Evolutionary conservation across 2,113 vertebrate genomes (phyloP).

Genomic region (Ivindomyrus marchei): DNA sequence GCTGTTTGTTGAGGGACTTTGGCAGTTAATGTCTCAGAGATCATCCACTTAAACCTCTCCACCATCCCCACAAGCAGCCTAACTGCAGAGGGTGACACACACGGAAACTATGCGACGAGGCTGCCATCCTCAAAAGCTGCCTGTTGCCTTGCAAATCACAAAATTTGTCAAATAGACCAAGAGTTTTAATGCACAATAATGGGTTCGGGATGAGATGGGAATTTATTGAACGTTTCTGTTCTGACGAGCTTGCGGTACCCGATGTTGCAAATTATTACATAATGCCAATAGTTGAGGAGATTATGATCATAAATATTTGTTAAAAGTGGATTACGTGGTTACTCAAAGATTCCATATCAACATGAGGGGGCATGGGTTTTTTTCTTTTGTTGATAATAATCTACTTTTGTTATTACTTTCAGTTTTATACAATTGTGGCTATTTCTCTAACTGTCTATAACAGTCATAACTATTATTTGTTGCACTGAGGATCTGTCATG

Average conservation of each 20-base stretch:
- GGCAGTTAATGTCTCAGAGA: neutral
- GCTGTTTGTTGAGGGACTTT: neutral
- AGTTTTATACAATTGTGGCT: neutral
- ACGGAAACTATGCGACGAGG: constrained; percentile 5
- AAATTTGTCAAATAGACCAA: neutral
- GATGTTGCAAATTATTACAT: neutral
- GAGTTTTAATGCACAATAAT: constrained; percentile 2
- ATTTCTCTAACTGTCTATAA: neutral
- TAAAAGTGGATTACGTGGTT: neutral
- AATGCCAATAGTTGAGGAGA: neutral
- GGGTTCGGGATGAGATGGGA: neutral
- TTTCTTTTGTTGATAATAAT: neutral
- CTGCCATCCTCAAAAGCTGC: neutral
- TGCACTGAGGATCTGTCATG: neutral
- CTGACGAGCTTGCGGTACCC: neutral
- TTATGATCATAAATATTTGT: neutral
- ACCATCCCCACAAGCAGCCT: neutral
- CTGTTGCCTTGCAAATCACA: neutral
- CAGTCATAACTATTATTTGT: neutral
- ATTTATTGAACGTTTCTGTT: neutral
- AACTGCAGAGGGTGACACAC: constrained; percentile 3
- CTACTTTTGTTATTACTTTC: neutral
- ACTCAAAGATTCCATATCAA: neutral
- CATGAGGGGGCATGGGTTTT: neutral
- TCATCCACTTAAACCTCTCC: neutral